Percentiles rank a stretch among this genome's conserved stretches.
Conservation (phyloP, 2,888 invertebrate species). For the Latrodectus elegans region DNA sequence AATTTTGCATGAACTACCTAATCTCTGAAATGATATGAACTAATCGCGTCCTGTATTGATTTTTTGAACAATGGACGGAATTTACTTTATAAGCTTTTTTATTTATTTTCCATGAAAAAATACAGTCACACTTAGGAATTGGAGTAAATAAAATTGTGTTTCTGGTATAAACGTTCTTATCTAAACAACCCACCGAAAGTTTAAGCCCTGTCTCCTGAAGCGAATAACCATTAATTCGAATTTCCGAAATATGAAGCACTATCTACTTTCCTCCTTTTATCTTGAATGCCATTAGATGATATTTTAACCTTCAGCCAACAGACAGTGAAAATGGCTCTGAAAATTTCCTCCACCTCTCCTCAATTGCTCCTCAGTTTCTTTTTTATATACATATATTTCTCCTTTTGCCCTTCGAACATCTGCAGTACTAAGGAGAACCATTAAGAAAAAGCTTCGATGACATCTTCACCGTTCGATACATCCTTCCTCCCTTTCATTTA, state of each 20-base stretch:
- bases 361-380: conserved; percentile 35
- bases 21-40: no score
- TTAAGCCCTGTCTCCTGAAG: conserved; percentile 12
- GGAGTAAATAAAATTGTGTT: no score
- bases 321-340: conserved; percentile 39
- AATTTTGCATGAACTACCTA: no score
- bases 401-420: conserved; percentile 25
- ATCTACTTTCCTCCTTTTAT: conserved; percentile 33
- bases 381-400: conserved; percentile 17
- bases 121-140: no score
- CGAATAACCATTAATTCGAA: conserved; percentile 52
- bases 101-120: no score
- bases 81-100: no score
- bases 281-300: conserved; percentile 44
- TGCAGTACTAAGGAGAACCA: conserved; percentile 38
- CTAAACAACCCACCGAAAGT: no score
- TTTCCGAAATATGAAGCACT: conserved; percentile 25
- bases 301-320: conserved; percentile 50
- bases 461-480: conserved; percentile 35
- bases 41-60: no score
- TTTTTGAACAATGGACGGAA: no score
- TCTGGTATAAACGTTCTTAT: no score
- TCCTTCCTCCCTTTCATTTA: conserved; percentile 3
- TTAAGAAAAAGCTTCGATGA: conserved; percentile 58
- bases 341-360: conserved; percentile 25